Conservation (phyloP, 2,113 vertebrate genomes). For the Poecile atricapillus region DNA sequence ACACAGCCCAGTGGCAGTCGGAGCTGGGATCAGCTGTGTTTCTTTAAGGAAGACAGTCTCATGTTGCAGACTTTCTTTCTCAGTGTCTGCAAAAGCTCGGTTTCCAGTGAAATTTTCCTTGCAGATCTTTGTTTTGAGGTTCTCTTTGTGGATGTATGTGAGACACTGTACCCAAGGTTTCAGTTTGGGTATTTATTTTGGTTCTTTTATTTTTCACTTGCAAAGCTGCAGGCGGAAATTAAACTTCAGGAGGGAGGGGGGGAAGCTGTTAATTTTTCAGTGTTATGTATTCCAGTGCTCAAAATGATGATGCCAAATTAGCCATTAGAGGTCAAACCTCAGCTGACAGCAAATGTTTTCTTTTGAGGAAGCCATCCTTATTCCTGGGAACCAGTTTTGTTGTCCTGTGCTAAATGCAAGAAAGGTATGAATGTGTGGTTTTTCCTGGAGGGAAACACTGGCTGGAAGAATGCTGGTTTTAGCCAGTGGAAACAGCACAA, state of each 20-base stretch:
- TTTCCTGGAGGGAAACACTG: conserved; percentile 43
- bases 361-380: conserved; percentile 27
- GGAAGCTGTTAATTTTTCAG: not conserved
- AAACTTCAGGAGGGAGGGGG: not conserved
- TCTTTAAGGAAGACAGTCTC: conserved; percentile 37
- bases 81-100: not conserved
- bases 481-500: conserved; percentile 50
- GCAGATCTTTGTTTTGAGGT: conserved; percentile 4
- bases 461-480: conserved; percentile 37
- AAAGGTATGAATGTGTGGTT: conserved; percentile 35
- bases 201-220: conserved; percentile 24
- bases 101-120: conserved; percentile 33
- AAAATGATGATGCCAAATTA: conserved; percentile 27
- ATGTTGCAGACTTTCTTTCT: conserved; percentile 32
- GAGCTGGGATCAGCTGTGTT: conserved; percentile 54
- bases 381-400: conserved; percentile 45
- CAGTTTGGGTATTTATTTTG: not conserved
- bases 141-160: not conserved
- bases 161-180: not conserved
- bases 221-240: not conserved
- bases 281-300: not conserved
- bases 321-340: conserved; percentile 40
- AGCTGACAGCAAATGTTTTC: conserved; percentile 46
- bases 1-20: conserved; percentile 37
- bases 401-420: not conserved